A percentile compares a stretch with the other conserved stretches of the same genome.
These are phyloP conservation scores for Mirounga angustirostris DNA, from an alignment of 2,113 vertebrate genomes.

Conservation along the genomic window DNA sequence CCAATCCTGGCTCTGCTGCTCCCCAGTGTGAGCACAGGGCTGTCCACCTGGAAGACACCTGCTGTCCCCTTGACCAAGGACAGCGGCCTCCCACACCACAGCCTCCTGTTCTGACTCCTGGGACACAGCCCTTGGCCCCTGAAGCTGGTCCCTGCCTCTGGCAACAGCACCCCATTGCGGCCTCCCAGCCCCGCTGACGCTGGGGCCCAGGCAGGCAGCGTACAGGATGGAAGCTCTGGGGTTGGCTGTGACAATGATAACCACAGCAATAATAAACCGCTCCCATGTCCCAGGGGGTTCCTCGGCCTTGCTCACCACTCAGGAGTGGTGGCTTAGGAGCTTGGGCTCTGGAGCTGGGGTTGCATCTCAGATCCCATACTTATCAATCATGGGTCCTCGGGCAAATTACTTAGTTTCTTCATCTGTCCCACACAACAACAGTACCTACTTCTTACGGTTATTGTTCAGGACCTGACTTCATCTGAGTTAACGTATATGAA, in stretches of 20 bases:
- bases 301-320: background rate
- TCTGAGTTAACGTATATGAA: background rate
- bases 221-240: background rate
- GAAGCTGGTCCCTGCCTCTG: background rate
- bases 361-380: background rate
- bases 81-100: background rate
- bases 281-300: rapidly evolving
- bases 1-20: background rate
- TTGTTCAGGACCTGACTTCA: background rate
- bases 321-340: background rate
- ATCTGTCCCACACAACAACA: background rate
- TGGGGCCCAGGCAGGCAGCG: background rate
- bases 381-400: background rate
- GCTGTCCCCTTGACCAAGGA: background rate
- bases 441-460: background rate
- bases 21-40: background rate
- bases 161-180: background rate
- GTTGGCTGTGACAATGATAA: background rate
- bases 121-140: background rate
- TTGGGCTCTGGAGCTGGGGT: background rate
- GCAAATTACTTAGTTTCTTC: background rate
- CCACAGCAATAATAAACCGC: background rate
- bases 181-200: background rate
- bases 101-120: background rate
- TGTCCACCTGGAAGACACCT: background rate